Base-by-base conservation (phyloP, 2,888 invertebrate genomes). In the Pammene fasciana region DNA sequence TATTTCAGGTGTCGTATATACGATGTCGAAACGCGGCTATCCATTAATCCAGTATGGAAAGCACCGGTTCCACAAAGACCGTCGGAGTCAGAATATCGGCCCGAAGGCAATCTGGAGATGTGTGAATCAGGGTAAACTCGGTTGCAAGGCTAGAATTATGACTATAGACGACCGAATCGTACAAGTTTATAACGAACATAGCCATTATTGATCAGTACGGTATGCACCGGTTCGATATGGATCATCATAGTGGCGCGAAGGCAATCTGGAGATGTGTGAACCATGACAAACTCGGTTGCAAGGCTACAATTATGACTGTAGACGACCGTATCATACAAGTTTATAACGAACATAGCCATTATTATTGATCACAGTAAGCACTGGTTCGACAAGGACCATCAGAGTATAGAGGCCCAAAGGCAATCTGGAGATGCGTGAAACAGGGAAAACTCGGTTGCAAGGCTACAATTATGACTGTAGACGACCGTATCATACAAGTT, bases 41-140 rank as follows among this genome's bases (percentile, higher is more conserved):
- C 59, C 45, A 7, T n/a, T 46, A 38, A 45, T 60, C 4, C 3
- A 18, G 11, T 60, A 45, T n/a, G 45, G 45, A n/a, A 9, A 10
- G 5, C 38, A 56, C 56, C 36, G 38, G 6, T 56, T n/a, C 14
- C 38, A 10, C 36, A 56, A 46, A 45, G 59, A 60, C 9, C 43
- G 26, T 5, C 45, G 59, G 34, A n/a, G 26, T n/a, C 9, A 1
- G 5, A 9, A n/a, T n/a, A n/a, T n/a, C n/a, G 59, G 59, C 6
- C 45, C 18, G 3, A 60, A 60, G 45, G n/a, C 18, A 45, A 45
- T 34, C 13, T 62, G 62, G 62, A 18, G 62, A 38, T 62, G 62
- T 26, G 48, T 48, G 18, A 41, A 38, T 9, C n/a, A 45, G 34
- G 14, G 36, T n/a, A 54, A 43, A 9, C 6, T 26, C 18, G 64